Conservation (phyloP, 2,113 vertebrate species). For the Pampusana beccarii region DNA sequence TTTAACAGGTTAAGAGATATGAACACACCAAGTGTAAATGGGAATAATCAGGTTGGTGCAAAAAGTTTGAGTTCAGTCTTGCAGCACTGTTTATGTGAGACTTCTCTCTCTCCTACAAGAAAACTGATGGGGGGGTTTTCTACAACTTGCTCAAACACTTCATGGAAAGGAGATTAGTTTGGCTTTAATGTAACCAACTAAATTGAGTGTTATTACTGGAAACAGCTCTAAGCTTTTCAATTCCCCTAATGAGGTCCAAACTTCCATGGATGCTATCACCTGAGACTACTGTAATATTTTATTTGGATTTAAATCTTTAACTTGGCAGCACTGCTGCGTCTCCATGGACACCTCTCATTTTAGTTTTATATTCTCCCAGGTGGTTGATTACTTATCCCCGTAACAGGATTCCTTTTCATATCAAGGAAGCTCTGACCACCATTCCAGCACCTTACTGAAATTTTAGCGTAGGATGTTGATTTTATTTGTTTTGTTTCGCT, state of each 20-base stretch:
- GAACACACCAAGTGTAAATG: not conserved
- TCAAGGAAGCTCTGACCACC: slow-evolving; percentile 35
- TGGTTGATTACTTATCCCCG: slow-evolving; percentile 59
- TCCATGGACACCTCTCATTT: slow-evolving; percentile 60
- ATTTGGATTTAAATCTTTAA: slow-evolving; percentile 66
- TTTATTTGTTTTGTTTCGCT: slow-evolving; percentile 26
- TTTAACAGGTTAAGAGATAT: not conserved
- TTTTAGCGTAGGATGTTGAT: not conserved
- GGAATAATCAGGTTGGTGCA: not conserved
- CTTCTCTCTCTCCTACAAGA: slow-evolving; percentile 15
- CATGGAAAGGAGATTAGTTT: slow-evolving; percentile 69
- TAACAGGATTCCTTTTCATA: slow-evolving; percentile 63
- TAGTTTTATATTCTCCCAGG: slow-evolving; percentile 65
- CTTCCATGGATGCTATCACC: slow-evolving; percentile 68
- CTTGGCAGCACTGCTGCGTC: slow-evolving; percentile 46
- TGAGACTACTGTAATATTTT: slow-evolving; percentile 73
- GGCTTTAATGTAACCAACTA: slow-evolving; percentile 67
- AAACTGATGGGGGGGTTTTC: slow-evolving; percentile 59
- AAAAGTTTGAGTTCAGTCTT: not conserved
- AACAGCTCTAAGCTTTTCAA: slow-evolving; percentile 68
- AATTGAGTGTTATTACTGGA: slow-evolving; percentile 69
- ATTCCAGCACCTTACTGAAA: not conserved
- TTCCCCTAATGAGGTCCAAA: slow-evolving; percentile 70
- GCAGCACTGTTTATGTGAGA: not conserved
- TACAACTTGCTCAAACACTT: slow-evolving; percentile 66